A percentile compares a stretch with the other conserved stretches of the same genome.
Evolutionary conservation across 2,888 invertebrate genomes (phyloP).

Genomic region (Cryptophagus acutangulus): DNA sequence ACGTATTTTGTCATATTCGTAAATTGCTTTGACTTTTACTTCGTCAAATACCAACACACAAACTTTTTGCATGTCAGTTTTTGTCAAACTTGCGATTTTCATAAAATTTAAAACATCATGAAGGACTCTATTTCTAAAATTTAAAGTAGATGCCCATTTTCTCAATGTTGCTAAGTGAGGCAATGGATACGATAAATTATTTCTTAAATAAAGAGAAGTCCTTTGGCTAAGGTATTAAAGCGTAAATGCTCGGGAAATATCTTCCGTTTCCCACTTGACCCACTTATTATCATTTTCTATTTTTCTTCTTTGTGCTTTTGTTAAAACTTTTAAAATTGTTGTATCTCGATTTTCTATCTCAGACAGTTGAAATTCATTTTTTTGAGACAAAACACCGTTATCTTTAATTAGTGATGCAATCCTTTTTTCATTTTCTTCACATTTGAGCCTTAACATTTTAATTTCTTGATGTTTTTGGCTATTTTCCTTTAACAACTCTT

Average conservation of each 20-base stretch:
- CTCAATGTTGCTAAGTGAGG: not conserved
- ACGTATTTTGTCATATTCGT: slow-evolving; percentile 14
- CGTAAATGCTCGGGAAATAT: not conserved
- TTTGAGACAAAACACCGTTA: not conserved
- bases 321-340: not conserved
- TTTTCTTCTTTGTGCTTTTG: not conserved
- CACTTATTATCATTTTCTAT: not conserved
- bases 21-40: slow-evolving; percentile 8
- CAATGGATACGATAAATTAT: not conserved
- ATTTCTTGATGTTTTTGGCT: not conserved
- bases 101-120: not conserved
- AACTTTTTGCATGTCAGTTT: not conserved
- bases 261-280: not conserved
- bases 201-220: not conserved
- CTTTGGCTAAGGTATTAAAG: not conserved
- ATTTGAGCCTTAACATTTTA: not conserved
- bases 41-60: not conserved
- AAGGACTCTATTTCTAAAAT: not conserved
- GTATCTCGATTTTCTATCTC: not conserved
- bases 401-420: not conserved
- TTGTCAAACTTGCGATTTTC: not conserved
- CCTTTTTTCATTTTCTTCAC: not conserved
- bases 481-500: no score
- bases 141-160: slow-evolving; percentile 2
- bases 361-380: not conserved